These are phyloP conservation scores for Neodon shergylaensis DNA, from an alignment of 2,113 vertebrate species.

Conservation along the genomic window DNA sequence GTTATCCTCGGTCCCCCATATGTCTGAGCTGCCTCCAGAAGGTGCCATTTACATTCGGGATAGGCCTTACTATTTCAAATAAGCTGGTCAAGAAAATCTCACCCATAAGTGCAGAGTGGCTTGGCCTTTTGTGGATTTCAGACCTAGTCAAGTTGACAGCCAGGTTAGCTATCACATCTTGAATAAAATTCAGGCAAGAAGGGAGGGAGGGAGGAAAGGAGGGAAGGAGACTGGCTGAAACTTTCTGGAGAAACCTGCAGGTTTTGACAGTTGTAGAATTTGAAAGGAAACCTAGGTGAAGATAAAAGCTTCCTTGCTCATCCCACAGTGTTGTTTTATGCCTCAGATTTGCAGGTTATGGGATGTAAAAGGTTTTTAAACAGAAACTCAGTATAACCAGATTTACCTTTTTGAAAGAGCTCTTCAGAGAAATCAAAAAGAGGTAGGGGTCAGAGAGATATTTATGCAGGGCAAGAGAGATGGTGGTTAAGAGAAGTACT, in stretches of 20 bases:
- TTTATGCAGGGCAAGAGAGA: background rate
- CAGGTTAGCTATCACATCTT: background rate
- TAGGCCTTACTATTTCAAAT: too few species aligned
- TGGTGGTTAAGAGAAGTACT: background rate
- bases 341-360: background rate
- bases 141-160: background rate
- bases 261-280: background rate
- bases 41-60: background rate
- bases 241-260: background rate
- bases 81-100: background rate
- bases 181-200: background rate
- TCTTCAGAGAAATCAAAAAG: conserved; percentile 18
- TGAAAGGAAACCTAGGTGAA: background rate
- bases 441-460: background rate
- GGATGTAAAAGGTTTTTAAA: conserved; percentile 6
- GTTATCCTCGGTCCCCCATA: background rate
- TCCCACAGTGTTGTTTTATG: background rate
- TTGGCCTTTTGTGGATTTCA: background rate
- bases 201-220: background rate
- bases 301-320: background rate
- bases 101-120: background rate
- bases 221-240: background rate
- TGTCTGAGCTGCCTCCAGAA: too few species aligned
- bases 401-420: background rate
- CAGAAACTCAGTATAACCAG: background rate